These are phyloP conservation scores for Ips typographus DNA, from an alignment of 1,140 invertebrate species.

Conservation along the genomic window DNA sequence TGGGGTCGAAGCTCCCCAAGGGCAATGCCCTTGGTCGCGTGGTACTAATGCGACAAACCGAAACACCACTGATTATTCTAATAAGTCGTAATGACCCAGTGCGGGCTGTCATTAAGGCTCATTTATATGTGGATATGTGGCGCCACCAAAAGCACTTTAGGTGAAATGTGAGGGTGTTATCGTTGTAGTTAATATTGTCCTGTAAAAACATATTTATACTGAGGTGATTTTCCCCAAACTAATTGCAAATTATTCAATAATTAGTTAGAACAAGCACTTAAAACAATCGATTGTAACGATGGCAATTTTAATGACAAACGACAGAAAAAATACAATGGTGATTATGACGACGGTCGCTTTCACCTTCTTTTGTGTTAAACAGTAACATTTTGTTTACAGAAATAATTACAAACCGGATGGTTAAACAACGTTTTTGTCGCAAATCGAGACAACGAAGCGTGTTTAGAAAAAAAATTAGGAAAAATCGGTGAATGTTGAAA, in stretches of 20 bases:
- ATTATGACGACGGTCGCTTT: background rate
- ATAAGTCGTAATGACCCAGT: conserved; percentile 27
- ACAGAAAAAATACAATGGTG: background rate
- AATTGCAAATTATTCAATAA: too few species aligned
- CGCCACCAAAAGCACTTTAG: conserved; percentile 3
- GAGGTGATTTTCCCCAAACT: too few species aligned
- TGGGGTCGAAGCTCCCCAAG: background rate
- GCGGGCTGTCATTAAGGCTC: conserved; percentile 22
- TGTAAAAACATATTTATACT: too few species aligned
- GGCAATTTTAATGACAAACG: conserved; percentile 4
- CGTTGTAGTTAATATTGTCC: background rate
- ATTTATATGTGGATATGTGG: conserved; percentile 16
- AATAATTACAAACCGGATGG: background rate
- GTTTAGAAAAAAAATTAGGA: too few species aligned
- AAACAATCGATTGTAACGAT: too few species aligned
- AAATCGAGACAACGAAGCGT: too few species aligned
- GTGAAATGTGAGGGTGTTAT: background rate
- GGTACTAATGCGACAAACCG: conserved; percentile 4
- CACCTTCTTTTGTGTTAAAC: conserved; percentile 3
- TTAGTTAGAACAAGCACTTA: too few species aligned
- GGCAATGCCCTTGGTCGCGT: conserved; percentile 21
- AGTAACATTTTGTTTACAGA: background rate
- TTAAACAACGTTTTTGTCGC: too few species aligned
- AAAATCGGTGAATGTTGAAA: too few species aligned
- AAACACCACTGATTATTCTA: conserved; percentile 9